Evolutionary conservation across 2,113 vertebrate species (phyloP).

Genomic region (Aegithalos caudatus): DNA sequence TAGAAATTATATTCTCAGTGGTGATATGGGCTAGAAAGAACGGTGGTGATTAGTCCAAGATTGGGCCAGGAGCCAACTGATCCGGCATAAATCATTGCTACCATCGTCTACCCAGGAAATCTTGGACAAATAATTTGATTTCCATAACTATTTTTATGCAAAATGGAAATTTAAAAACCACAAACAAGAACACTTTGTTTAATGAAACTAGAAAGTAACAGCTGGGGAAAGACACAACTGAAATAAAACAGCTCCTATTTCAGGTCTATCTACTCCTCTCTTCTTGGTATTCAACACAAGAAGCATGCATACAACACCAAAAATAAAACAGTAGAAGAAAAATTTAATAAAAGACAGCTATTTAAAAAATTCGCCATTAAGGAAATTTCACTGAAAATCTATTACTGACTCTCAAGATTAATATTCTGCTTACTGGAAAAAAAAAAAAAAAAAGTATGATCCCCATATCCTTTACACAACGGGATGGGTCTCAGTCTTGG

Average conservation of each 20-base stretch:
- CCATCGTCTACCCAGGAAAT: not conserved
- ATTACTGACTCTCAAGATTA: not conserved
- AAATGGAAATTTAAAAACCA: not conserved
- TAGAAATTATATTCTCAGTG: not conserved
- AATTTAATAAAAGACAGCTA: not conserved
- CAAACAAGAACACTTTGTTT: not conserved
- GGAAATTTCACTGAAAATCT: not conserved
- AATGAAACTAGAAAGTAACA: not conserved
- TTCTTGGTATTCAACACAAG: not conserved
- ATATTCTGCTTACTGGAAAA: not conserved
- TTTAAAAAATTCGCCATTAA: not conserved
- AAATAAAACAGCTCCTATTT: not conserved
- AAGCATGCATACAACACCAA: not conserved
- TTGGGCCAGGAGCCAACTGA: not conserved
- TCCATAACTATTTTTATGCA: not conserved
- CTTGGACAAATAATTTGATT: not conserved
- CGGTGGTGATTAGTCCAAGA: not conserved
- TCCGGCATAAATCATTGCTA: not conserved
- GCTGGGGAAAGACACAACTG: not conserved
- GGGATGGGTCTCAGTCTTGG: not conserved
- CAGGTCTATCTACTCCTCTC: not conserved
- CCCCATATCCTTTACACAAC: not conserved
- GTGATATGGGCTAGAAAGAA: not conserved
- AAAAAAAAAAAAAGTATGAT: not conserved
- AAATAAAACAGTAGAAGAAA: not conserved